Evolutionary conservation across 2,797 vertebrate genomes (phyloP).

Genomic region (Pygocentrus nattereri): DNA sequence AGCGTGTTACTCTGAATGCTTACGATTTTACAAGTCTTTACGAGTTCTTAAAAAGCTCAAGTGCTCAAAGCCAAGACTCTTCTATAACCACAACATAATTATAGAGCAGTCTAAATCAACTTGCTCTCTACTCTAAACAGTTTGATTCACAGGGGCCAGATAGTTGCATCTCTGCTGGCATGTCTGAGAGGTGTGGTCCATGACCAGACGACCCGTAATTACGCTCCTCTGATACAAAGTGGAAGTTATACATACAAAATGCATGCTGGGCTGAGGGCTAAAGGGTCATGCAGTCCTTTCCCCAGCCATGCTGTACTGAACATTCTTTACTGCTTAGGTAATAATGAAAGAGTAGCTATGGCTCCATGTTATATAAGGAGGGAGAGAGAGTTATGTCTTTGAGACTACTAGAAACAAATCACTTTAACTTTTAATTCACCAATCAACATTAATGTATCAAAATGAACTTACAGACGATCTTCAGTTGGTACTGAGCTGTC

Average conservation of each 20-base stretch:
- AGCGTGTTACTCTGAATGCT: neutral
- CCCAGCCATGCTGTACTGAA: slow-evolving; percentile 30
- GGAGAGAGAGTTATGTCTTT: neutral
- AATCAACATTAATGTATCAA: neutral
- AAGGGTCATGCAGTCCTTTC: slow-evolving; percentile 27
- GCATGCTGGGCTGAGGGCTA: slow-evolving; percentile 26
- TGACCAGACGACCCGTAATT: slow-evolving; percentile 36
- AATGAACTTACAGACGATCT: slow-evolving; percentile 79
- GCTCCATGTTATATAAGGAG: neutral
- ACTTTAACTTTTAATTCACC: neutral
- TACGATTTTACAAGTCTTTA: neutral
- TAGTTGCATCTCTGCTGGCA: slow-evolving; percentile 37
- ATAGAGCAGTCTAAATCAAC: slow-evolving; percentile 41
- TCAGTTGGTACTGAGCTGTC: slow-evolving; percentile 66
- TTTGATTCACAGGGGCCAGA: slow-evolving; percentile 34
- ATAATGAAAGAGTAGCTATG: slow-evolving; percentile 47
- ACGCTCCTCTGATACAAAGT: slow-evolving; percentile 41
- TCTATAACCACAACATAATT: slow-evolving; percentile 55
- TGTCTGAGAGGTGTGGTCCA: slow-evolving; percentile 34
- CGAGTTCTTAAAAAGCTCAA: slow-evolving; percentile 21
- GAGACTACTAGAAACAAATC: neutral
- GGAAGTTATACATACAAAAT: slow-evolving; percentile 32
- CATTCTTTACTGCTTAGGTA: slow-evolving; percentile 53
- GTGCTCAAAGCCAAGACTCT: slow-evolving; percentile 41
- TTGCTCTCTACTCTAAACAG: slow-evolving; percentile 41